Conservation (phyloP, 2,113 vertebrate genomes). For the Antigone vipio region DNA sequence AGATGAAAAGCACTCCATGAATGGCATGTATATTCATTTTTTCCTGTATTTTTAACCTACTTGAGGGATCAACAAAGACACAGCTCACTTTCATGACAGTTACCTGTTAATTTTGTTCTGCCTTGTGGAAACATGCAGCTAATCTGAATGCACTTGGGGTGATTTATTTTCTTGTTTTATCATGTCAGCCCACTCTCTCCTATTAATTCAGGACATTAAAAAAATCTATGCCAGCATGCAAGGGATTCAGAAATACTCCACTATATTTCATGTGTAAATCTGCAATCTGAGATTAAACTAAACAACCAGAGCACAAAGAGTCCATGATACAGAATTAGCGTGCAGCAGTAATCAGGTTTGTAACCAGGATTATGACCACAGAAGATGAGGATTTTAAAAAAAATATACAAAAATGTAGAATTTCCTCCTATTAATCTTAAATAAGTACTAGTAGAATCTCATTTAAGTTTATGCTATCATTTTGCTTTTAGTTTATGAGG, state of each 20-base stretch:
- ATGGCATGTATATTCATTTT: conserved; percentile 42
- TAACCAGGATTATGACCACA: background rate
- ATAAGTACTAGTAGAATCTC: background rate
- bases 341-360: background rate
- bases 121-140: background rate
- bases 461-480: background rate
- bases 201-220: conserved; percentile 45
- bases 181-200: background rate
- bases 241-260: background rate
- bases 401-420: background rate
- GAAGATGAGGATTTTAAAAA: background rate
- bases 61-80: conserved; percentile 15
- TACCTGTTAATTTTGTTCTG: conserved; percentile 36
- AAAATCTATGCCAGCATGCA: background rate
- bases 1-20: conserved; percentile 19
- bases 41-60: background rate
- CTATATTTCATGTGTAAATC: background rate
- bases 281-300: background rate
- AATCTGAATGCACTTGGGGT: background rate
- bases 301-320: background rate
- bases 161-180: conserved; percentile 12
- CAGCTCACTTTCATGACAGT: background rate
- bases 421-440: background rate
- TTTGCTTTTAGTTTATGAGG: background rate
- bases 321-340: background rate